Percentiles rank a stretch among this genome's conserved stretches.
Conservation (phyloP, 2,888 invertebrate genomes). For the Eueremaeus valkanovi region DNA sequence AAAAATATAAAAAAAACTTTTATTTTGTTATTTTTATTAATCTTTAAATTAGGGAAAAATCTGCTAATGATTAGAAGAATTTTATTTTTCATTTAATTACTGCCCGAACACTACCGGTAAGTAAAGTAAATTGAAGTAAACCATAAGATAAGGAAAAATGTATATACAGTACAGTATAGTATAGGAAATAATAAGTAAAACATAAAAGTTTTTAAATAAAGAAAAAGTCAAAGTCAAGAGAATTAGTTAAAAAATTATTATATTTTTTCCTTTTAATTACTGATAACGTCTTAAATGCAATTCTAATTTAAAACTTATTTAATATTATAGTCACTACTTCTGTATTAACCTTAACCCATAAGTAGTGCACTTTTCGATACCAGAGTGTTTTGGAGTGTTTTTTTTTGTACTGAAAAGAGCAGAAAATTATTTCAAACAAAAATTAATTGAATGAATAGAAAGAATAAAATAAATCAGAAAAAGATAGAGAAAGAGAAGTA, state of each 20-base stretch:
- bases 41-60: not conserved
- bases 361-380: not conserved
- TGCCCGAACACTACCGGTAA: not conserved
- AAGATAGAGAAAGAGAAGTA: no score
- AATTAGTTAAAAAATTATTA: not conserved
- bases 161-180: not conserved
- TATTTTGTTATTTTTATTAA: not conserved
- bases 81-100: not conserved
- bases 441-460: not conserved
- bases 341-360: constrained; percentile 30
- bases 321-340: not conserved
- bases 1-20: no score
- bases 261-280: no score
- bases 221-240: constrained; percentile 3
- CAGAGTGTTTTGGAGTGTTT: not conserved
- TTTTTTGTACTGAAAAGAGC: not conserved
- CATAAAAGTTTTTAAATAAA: not conserved
- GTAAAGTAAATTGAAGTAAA: not conserved
- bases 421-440: not conserved
- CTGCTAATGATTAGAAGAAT: not conserved
- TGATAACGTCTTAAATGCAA: constrained; percentile 16
- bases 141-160: constrained; percentile 4
- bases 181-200: not conserved
- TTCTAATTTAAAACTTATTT: not conserved
- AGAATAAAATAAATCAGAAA: not conserved